Evolutionary conservation across 2,888 invertebrate species (phyloP).

Genomic region (Lithosia quadra): DNA sequence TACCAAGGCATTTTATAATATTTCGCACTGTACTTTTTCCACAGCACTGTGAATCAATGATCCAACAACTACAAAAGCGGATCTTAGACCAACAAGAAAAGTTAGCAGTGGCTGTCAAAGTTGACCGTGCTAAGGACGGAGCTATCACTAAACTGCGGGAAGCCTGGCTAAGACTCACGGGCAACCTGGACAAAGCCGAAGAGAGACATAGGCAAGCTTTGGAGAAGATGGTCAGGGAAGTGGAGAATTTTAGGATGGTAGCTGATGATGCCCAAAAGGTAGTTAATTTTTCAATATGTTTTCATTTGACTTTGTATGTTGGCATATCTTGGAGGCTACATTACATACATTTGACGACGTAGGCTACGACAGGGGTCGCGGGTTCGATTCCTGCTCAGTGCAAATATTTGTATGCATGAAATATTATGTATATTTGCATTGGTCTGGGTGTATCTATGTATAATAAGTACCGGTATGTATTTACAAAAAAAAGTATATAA

Average conservation of each 20-base stretch:
- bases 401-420: too few species aligned
- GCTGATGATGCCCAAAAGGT: slow-evolving; percentile 83
- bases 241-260: slow-evolving; percentile 78
- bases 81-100: slow-evolving; percentile 93
- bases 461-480: too few species aligned
- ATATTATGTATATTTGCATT: too few species aligned
- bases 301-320: too few species aligned
- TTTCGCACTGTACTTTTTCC: slow-evolving; percentile 18
- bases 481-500: too few species aligned
- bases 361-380: too few species aligned
- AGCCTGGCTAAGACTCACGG: slow-evolving; percentile 87
- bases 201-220: slow-evolving; percentile 81
- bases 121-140: slow-evolving; percentile 91
- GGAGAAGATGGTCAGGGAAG: slow-evolving; percentile 82
- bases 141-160: slow-evolving; percentile 89
- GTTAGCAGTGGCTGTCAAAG: slow-evolving; percentile 91
- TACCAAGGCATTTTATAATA: too few species aligned
- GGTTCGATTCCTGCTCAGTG: too few species aligned
- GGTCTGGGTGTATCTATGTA: too few species aligned
- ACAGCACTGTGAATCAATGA: slow-evolving; percentile 92
- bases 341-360: too few species aligned
- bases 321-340: too few species aligned
- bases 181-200: slow-evolving; percentile 77
- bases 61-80: slow-evolving; percentile 91
- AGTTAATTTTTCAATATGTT: background rate